Conservation (phyloP, 1,140 invertebrate species). For the Conopomorpha cramerella region DNA sequence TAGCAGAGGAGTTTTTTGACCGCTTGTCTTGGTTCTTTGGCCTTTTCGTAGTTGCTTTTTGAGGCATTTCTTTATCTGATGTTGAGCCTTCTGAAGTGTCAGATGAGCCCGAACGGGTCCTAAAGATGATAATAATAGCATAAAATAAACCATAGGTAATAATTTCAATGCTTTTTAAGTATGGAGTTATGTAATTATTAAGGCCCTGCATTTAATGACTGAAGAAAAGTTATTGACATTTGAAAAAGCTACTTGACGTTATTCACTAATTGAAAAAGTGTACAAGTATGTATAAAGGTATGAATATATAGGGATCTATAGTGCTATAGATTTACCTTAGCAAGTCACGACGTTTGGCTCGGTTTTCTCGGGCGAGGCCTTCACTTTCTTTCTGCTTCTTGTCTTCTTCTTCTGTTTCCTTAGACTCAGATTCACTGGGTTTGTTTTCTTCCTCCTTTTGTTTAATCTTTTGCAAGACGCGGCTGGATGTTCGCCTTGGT, state of each 20-base stretch:
- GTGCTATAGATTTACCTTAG: conserved; percentile 17
- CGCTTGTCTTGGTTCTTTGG: conserved; percentile 24
- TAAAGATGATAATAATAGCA: conserved; percentile 2
- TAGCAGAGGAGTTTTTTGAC: conserved; percentile 38
- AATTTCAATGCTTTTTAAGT: no score
- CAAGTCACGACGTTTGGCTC: conserved; percentile 38
- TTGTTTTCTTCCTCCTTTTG: conserved; percentile 50
- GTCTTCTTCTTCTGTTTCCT: conserved; percentile 22
- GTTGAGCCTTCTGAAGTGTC: conserved; percentile 27
- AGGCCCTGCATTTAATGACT: no score
- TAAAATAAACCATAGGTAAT: not conserved
- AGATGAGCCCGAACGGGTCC: conserved; percentile 24
- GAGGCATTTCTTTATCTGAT: conserved; percentile 31
- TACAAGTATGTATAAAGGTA: not conserved
- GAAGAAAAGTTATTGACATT: no score
- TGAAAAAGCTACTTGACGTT: no score
- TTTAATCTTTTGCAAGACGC: conserved; percentile 60
- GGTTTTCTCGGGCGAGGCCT: conserved; percentile 37
- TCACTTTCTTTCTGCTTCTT: no score
- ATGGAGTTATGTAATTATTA: no score
- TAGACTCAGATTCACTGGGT: conserved; percentile 24
- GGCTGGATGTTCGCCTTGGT: conserved; percentile 61
- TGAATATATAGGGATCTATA: conserved; percentile 3
- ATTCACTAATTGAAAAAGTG: not conserved
- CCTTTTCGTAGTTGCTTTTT: conserved; percentile 20